These are phyloP conservation scores for Drosophila lini DNA, from an alignment of 1,140 invertebrate genomes.

Conservation along the genomic window DNA sequence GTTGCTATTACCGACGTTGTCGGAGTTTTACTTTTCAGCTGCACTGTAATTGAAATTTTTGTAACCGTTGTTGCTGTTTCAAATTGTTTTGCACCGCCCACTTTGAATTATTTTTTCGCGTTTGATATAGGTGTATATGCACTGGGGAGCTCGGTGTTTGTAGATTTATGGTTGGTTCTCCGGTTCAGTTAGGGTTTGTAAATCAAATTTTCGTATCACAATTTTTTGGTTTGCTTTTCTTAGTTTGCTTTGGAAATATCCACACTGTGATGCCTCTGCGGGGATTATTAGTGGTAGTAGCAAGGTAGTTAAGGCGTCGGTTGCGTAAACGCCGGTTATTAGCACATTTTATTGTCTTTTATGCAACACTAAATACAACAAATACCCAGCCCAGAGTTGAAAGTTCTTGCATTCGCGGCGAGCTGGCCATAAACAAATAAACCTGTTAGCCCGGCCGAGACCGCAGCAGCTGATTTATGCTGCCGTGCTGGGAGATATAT, in stretches of 20 bases:
- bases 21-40: slow-evolving; percentile 69
- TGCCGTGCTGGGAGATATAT: slow-evolving; percentile 33
- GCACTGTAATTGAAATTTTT: slow-evolving; percentile 79
- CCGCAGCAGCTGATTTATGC: slow-evolving; percentile 72
- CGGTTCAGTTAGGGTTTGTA: slow-evolving; percentile 35
- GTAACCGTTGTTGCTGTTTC: slow-evolving; percentile 55
- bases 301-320: slow-evolving; percentile 23
- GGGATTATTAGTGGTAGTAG: background rate
- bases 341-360: slow-evolving; percentile 35
- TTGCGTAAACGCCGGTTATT: slow-evolving; percentile 31
- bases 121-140: slow-evolving; percentile 26
- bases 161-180: slow-evolving; percentile 30
- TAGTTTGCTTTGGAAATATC: slow-evolving; percentile 23
- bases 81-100: slow-evolving; percentile 69
- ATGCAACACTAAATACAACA: slow-evolving; percentile 12
- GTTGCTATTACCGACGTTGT: slow-evolving; percentile 36
- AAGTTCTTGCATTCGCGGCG: slow-evolving; percentile 48
- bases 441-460: slow-evolving; percentile 65
- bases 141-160: slow-evolving; percentile 20
- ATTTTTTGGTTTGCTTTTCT: slow-evolving; percentile 45
- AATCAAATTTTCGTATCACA: slow-evolving; percentile 49
- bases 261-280: slow-evolving; percentile 30
- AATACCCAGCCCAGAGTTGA: slow-evolving; percentile 35
- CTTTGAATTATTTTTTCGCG: slow-evolving; percentile 42
- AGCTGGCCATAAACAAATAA: slow-evolving; percentile 67